These are phyloP conservation scores for Erpetoichthys calabaricus DNA, from an alignment of 2,797 vertebrate species.

Conservation along the genomic window DNA sequence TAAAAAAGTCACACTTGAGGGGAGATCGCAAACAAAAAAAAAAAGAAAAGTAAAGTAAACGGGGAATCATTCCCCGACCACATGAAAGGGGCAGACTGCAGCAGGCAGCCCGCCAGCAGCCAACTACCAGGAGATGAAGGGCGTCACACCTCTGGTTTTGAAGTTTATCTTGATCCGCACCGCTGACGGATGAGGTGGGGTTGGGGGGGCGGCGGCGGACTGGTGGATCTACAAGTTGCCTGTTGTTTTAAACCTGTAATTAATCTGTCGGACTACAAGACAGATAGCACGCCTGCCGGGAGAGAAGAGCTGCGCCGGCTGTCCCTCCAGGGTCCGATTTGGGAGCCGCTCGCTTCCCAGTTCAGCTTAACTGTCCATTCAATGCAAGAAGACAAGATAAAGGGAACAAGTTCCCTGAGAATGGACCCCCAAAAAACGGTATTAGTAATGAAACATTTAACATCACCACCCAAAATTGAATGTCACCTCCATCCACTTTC, in stretches of 20 bases:
- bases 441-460: too few relatives aligned
- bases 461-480: too few relatives aligned
- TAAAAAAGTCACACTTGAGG: conserved; percentile 37
- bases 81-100: conserved; percentile 56
- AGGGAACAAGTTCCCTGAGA: too few relatives aligned
- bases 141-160: conserved; percentile 52
- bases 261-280: conserved; percentile 54
- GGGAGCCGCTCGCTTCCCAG: too few relatives aligned
- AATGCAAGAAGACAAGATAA: too few relatives aligned
- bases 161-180: conserved; percentile 54
- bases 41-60: conserved; percentile 12
- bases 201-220: conserved; percentile 21
- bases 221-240: conserved; percentile 4
- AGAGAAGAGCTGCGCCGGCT: too few relatives aligned
- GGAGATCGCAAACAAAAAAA: conserved; percentile 22
- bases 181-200: conserved; percentile 54
- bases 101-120: conserved; percentile 48
- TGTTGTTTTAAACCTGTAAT: conserved; percentile 40
- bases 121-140: conserved; percentile 55
- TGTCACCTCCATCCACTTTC: too few relatives aligned
- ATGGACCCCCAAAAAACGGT: too few relatives aligned
- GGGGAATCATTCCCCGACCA: conserved; percentile 51
- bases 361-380: too few relatives aligned
- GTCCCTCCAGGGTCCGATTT: neutral
- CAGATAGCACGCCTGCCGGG: neutral